Conservation (phyloP, 2,797 vertebrate genomes). For the Toxotes lorentzi region DNA sequence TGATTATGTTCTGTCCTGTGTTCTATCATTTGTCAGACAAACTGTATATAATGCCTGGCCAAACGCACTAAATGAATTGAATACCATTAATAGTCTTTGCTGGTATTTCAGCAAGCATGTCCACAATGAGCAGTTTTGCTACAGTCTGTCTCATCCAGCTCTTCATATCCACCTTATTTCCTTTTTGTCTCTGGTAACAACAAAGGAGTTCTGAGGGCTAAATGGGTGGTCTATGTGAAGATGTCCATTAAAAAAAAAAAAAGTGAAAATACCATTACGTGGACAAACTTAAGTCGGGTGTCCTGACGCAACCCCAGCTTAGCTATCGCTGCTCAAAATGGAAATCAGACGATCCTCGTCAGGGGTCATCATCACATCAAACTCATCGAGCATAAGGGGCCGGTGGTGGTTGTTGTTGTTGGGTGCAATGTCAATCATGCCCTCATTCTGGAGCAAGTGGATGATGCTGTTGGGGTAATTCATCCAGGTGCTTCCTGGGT, state of each 20-base stretch:
- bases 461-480: slow-evolving; percentile 85
- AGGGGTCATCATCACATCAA: slow-evolving; percentile 77
- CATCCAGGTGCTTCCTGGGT: slow-evolving; percentile 82
- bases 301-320: slow-evolving; percentile 77
- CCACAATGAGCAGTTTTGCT: slow-evolving; percentile 43
- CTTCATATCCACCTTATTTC: slow-evolving; percentile 43
- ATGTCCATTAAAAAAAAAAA: not conserved
- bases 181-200: slow-evolving; percentile 29
- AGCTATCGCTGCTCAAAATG: slow-evolving; percentile 74
- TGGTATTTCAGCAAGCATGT: slow-evolving; percentile 29
- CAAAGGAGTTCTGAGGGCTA: slow-evolving; percentile 37
- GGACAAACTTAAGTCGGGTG: slow-evolving; percentile 72
- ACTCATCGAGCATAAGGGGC: slow-evolving; percentile 72
- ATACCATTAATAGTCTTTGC: slow-evolving; percentile 24
- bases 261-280: not conserved
- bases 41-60: not conserved
- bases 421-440: slow-evolving; percentile 58
- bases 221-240: slow-evolving; percentile 38
- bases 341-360: slow-evolving; percentile 87
- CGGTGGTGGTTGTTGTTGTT: slow-evolving; percentile 35
- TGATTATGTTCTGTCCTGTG: not conserved
- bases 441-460: slow-evolving; percentile 79
- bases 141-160: slow-evolving; percentile 44
- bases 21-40: not conserved
- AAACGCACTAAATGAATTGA: not conserved